A percentile compares a stretch with the other conserved stretches of the same genome.
Conservation (phyloP, 2,113 vertebrate species). For the Athene cunicularia region DNA sequence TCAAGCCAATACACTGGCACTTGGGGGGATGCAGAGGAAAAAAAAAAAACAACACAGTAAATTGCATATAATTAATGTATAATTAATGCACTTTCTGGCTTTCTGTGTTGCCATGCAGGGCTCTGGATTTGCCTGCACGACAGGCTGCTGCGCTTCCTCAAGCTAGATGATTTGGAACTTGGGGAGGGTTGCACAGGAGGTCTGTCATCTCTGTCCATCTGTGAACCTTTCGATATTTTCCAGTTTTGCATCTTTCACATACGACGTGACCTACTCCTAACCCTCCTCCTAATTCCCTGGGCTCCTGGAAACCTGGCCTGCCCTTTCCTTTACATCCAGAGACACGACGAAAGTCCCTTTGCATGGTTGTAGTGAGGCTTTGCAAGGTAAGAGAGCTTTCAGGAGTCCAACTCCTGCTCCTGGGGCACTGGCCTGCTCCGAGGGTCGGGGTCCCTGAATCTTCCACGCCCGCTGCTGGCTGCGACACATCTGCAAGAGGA, state of each 20-base stretch:
- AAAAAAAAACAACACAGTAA: background rate
- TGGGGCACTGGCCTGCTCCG: rapidly evolving
- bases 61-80: background rate
- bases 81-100: background rate
- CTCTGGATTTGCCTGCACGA: background rate
- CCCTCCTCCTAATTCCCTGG: too few relatives aligned
- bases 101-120: background rate
- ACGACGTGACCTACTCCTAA: background rate
- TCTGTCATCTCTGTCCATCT: background rate
- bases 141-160: background rate
- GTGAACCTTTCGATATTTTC: background rate
- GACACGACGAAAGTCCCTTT: background rate
- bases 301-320: background rate
- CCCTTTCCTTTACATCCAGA: background rate
- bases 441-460: too few relatives aligned
- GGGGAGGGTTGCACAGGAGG: background rate
- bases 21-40: background rate
- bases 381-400: background rate
- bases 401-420: background rate
- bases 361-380: rapidly evolving
- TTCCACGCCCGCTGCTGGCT: background rate
- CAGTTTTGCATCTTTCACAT: background rate
- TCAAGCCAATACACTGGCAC: background rate
- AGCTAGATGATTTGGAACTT: rapidly evolving
- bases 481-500: background rate